A percentile compares a stretch with the other conserved stretches of the same genome.
These are phyloP conservation scores for Tenualosa thibaudeaui DNA, from an alignment of 2,797 vertebrate species.

Conservation along the genomic window DNA sequence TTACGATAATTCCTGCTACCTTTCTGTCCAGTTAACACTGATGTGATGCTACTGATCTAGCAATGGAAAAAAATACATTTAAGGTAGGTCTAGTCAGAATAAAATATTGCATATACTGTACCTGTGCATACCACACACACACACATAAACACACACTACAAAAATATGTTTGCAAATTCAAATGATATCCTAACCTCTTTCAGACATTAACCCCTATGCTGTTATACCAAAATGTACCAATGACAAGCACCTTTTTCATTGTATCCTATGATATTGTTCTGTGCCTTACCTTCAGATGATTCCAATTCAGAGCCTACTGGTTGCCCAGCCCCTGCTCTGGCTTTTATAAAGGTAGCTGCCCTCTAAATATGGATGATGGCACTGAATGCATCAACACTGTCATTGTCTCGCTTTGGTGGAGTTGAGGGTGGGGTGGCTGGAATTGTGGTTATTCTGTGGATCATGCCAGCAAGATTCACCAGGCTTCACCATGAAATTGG, in stretches of 20 bases:
- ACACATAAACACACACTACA: not conserved
- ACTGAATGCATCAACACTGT: conserved; percentile 40
- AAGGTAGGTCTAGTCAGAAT: not conserved
- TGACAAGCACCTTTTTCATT: not conserved
- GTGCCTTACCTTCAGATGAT: conserved; percentile 40
- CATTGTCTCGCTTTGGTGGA: conserved; percentile 49
- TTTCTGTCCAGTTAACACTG: not conserved
- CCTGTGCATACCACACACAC: not conserved
- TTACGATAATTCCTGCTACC: not conserved
- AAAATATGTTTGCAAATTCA: too few species aligned
- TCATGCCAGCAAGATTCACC: not conserved
- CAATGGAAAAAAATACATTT: not conserved
- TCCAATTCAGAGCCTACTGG: conserved; percentile 34
- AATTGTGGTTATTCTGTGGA: conserved; percentile 4
- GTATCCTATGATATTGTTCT: not conserved
- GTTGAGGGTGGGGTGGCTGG: not conserved
- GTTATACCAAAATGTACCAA: too few species aligned
- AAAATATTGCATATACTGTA: not conserved
- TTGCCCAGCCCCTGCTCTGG: conserved; percentile 25
- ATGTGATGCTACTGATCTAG: not conserved
- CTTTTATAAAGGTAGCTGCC: conserved; percentile 52
- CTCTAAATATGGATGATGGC: conserved; percentile 56
- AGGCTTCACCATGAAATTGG: not conserved
- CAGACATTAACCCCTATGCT: not conserved
- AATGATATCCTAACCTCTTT: not conserved